These are phyloP conservation scores for Yponomeuta malinellus DNA, from an alignment of 2,888 invertebrate genomes.

Conservation along the genomic window DNA sequence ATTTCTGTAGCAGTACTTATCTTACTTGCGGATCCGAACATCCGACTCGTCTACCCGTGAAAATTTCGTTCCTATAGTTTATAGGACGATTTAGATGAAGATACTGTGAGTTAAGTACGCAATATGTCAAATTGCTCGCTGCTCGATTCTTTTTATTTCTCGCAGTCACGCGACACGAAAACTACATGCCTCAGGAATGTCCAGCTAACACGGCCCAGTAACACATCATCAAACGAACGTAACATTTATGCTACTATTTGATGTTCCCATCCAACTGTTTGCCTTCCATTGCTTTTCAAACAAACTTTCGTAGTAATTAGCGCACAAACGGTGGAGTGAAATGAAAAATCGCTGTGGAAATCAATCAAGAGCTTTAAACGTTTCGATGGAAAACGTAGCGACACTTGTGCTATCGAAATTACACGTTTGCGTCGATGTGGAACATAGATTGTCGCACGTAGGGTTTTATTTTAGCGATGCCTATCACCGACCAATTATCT, in stretches of 20 bases:
- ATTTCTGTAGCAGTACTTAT: neutral
- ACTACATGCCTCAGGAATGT: conserved; percentile 55
- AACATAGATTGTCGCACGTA: neutral
- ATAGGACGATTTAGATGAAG: conserved; percentile 60
- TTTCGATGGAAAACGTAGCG: conserved; percentile 1
- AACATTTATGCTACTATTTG: conserved; percentile 18
- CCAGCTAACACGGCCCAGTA: conserved; percentile 48
- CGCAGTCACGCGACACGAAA: conserved; percentile 50
- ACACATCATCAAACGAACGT: conserved; percentile 21
- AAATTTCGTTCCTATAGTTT: conserved; percentile 15
- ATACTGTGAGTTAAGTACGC: conserved; percentile 61
- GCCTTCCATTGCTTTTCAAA: conserved; percentile 13
- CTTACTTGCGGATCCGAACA: neutral
- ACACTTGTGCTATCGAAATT: conserved; percentile 10
- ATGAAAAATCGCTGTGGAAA: neutral
- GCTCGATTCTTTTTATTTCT: conserved; percentile 52
- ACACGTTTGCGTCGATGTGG: conserved; percentile 1
- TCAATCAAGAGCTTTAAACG: conserved; percentile 10
- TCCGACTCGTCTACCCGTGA: conserved; percentile 1
- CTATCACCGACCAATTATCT: conserved; percentile 4
- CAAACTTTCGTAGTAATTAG: conserved; percentile 4
- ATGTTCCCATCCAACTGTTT: conserved; percentile 8
- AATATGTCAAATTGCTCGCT: conserved; percentile 62
- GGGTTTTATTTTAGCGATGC: neutral
- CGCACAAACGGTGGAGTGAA: conserved; percentile 1